Evolutionary conservation across 2,888 invertebrate genomes (phyloP), one percentile per base, ranked within the genome.

Genomic region (Brenthis hecate): DNA sequence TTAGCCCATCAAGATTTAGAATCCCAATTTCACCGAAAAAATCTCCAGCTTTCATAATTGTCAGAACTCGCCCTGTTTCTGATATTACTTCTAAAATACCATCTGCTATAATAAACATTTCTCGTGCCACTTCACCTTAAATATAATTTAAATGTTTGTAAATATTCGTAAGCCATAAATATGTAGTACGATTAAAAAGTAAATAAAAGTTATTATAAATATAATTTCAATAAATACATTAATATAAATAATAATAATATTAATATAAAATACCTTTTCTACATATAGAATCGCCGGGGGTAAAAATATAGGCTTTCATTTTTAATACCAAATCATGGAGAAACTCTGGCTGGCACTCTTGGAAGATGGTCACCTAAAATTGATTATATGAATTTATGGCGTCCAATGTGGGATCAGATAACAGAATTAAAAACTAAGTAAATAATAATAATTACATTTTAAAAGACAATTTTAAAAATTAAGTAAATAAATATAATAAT

Each of bases 11-110:
- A 68, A 99, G 93, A 88, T 99, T 99, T 5, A 99, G 94, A 75
- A 99, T 99, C 48, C 99, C 99, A 77, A 99, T 99, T 93, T 99
- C 99, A 1, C 99, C 99, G 81, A 99, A 99, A 92, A 99, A 99
- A 87, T 99, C 99, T 0, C 99, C 99, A 1, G 99, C 98, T 82
- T 97, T 98, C 98, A 99, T 98, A 36, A 98, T 97, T 0, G 98
- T 98, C 54, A 99, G 92, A 3, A 99, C 98, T 78, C 97, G 95
- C 0, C 98, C 98, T 13, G 96, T 96, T 83, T 99, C 99, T 81
- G 98, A 99, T 85, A 98, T 96, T 14, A 99, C 98, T 91, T 99
- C 98, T 67, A 99, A 93, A 78, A 99, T 98, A 11, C 99, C 99
- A 85, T 99, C 99, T 5, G 99, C 99, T 83, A 99, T 99, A 79